These are phyloP conservation scores for Tricholaema leucomelas DNA, from an alignment of 2,113 vertebrate species.

Conservation along the genomic window DNA sequence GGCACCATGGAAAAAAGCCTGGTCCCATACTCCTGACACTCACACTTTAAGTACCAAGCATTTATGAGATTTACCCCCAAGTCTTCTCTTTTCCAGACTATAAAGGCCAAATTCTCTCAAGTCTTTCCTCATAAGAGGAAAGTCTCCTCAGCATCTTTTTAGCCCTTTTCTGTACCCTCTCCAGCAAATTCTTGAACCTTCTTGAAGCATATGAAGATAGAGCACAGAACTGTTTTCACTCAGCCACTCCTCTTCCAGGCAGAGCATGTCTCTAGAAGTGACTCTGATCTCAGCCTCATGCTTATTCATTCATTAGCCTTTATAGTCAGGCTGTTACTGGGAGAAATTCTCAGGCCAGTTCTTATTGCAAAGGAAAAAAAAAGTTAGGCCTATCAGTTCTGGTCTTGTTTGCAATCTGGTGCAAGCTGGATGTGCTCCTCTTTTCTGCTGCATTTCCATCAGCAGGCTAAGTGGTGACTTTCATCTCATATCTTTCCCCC, in stretches of 20 bases:
- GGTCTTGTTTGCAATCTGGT: not conserved
- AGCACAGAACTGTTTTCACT: not conserved
- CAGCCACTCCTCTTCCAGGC: not conserved
- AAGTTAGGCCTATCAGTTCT: not conserved
- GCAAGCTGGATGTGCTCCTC: not conserved
- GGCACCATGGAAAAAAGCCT: too few species aligned
- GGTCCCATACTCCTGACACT: too few species aligned
- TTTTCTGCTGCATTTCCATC: not conserved
- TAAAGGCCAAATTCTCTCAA: too few species aligned
- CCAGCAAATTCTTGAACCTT: too few species aligned
- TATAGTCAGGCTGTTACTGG: not conserved
- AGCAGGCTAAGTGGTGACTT: slow-evolving; percentile 5
- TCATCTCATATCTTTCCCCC: not conserved
- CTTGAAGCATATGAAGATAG: not conserved
- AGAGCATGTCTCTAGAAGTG: not conserved
- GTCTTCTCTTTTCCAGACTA: too few species aligned
- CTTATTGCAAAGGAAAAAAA: not conserved
- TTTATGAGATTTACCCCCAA: too few species aligned
- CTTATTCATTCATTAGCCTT: slow-evolving; percentile 22
- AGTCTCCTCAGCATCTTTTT: too few species aligned
- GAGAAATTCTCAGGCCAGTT: not conserved
- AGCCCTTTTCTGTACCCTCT: too few species aligned
- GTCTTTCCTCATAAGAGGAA: too few species aligned
- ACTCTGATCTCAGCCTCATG: not conserved
- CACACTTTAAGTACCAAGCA: too few species aligned